A percentile compares a stretch with the other conserved stretches of the same genome.
These are phyloP conservation scores for Ceriagrion tenellum DNA, from an alignment of 2,888 invertebrate genomes.

Conservation along the genomic window DNA sequence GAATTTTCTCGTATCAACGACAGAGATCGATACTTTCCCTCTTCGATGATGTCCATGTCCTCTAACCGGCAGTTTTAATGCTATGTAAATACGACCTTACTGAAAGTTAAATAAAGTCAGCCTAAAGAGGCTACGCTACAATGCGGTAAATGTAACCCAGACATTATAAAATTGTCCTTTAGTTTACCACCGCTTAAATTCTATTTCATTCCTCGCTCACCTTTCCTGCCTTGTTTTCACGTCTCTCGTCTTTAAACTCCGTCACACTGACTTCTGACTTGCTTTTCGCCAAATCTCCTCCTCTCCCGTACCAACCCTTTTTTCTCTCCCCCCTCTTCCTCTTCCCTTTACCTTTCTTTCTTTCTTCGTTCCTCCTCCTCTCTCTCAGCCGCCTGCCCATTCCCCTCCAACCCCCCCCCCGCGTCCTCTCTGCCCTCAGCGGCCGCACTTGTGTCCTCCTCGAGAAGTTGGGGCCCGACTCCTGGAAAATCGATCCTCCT, in stretches of 20 bases:
- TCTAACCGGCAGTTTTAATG: too few relatives aligned
- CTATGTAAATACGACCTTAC: too few relatives aligned
- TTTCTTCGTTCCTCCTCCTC: not conserved
- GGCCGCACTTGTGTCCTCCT: conserved; percentile 19
- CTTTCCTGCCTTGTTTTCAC: not conserved
- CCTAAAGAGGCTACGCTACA: too few relatives aligned
- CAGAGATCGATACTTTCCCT: too few relatives aligned
- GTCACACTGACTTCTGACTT: not conserved
- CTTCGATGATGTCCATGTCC: too few relatives aligned
- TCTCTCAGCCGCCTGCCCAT: not conserved
- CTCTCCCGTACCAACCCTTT: not conserved
- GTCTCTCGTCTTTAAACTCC: not conserved
- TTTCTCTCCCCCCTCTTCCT: not conserved
- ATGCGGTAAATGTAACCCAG: too few relatives aligned
- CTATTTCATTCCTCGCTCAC: too few relatives aligned
- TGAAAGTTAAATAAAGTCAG: too few relatives aligned
- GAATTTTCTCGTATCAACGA: too few relatives aligned
- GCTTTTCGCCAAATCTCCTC: not conserved
- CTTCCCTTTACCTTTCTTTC: not conserved
- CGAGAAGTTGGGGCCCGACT: conserved; percentile 56
- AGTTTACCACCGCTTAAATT: too few relatives aligned
- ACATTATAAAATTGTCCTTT: too few relatives aligned
- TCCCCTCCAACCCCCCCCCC: not conserved
- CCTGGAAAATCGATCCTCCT: conserved; percentile 44
- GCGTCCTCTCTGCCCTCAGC: not conserved